These are phyloP conservation scores for Philotrypesis tridentata DNA, from an alignment of 1,140 invertebrate species.

Conservation along the genomic window DNA sequence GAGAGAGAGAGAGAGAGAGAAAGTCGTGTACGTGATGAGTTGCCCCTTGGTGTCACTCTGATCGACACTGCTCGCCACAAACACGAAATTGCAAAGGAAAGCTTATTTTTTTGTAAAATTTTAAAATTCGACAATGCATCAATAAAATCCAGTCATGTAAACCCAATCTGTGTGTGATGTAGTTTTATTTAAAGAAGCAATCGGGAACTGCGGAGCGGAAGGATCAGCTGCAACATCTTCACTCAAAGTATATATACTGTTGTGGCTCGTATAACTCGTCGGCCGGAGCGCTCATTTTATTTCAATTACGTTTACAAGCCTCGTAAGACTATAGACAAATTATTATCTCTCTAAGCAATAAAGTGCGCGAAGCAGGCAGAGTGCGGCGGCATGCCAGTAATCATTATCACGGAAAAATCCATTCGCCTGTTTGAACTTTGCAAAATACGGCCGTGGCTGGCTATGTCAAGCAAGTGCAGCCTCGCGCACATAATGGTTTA, in stretches of 20 bases:
- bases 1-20: too few relatives aligned
- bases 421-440: constrained; percentile 14
- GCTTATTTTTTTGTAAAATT: neutral
- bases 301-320: neutral
- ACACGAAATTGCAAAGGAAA: neutral
- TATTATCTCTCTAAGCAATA: constrained; percentile 22
- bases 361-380: neutral
- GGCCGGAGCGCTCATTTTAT: neutral
- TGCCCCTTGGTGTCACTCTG: neutral
- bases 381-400: constrained; percentile 19
- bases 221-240: too few relatives aligned
- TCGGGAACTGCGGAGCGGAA: too few relatives aligned
- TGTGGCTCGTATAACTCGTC: neutral
- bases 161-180: neutral
- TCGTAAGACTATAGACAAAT: neutral
- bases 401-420: constrained; percentile 32
- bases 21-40: neutral
- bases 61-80: neutral
- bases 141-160: neutral
- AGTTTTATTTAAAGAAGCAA: neutral
- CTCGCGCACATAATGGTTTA: constrained; percentile 34
- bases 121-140: neutral
- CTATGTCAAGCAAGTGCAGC: constrained; percentile 15
- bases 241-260: too few relatives aligned
- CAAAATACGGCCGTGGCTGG: constrained; percentile 32